phyloP scores from a whole-genome alignment of 1,140 invertebrate species.

The Aleiodes sp. region DNA sequence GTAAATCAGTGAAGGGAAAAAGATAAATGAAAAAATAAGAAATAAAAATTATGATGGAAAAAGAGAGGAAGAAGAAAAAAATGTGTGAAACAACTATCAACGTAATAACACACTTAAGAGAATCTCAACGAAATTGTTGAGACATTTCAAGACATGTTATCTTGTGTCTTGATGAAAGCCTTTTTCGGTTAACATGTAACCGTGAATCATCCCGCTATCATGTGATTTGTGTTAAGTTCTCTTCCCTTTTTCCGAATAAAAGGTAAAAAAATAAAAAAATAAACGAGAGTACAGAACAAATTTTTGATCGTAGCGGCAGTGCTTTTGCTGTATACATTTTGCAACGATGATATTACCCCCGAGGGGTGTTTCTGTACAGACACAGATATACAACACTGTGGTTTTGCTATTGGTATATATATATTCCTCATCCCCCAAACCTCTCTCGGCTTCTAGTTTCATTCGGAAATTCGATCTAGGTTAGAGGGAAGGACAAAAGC shows the following conservation, averaged over 20 bases:
- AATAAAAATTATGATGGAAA: slow-evolving; percentile 31
- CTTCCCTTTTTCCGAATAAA: neutral
- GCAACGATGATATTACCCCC: neutral
- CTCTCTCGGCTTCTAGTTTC: neutral
- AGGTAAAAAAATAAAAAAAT: slow-evolving; percentile 9
- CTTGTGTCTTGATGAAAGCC: too few species aligned
- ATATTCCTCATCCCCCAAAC: neutral
- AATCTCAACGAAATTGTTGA: too few species aligned
- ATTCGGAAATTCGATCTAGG: slow-evolving; percentile 22
- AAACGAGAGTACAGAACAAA: too few species aligned
- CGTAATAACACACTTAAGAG: too few species aligned
- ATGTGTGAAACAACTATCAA: too few species aligned
- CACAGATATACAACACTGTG: neutral
- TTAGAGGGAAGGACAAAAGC: slow-evolving; percentile 13
- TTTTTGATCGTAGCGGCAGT: too few species aligned
- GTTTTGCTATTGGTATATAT: too few species aligned
- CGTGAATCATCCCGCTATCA: too few species aligned
- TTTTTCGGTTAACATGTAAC: too few species aligned
- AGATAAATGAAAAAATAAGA: slow-evolving; percentile 27
- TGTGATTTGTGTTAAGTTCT: neutral
- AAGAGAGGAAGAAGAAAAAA: too few species aligned
- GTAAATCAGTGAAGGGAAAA: slow-evolving; percentile 17
- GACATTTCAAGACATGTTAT: too few species aligned
- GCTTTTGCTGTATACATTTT: neutral
- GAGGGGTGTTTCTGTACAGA: neutral